Conservation (phyloP, 2,888 invertebrate species). For the Agrotis puta region DNA sequence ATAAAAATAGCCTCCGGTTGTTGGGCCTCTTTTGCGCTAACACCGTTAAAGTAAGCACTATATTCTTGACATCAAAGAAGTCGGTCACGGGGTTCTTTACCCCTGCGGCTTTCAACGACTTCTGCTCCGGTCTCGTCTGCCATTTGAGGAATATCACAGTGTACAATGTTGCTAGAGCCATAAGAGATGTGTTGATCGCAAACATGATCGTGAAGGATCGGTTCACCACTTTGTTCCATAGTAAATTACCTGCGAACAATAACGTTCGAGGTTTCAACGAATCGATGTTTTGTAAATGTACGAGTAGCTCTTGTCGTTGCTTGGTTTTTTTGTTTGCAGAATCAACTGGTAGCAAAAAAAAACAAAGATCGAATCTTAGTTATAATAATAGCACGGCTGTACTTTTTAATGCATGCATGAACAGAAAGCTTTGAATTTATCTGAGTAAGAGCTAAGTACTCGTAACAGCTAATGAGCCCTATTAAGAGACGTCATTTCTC, state of each 20-base stretch:
- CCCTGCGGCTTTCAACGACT: slow-evolving; percentile 90
- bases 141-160: slow-evolving; percentile 92
- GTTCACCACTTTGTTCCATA: slow-evolving; percentile 92
- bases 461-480: too few species aligned
- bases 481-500: too few species aligned
- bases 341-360: too few species aligned
- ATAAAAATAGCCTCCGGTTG: slow-evolving; percentile 92
- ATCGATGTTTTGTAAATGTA: background rate
- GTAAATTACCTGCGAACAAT: slow-evolving; percentile 91
- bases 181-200: slow-evolving; percentile 92
- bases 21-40: slow-evolving; percentile 91
- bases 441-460: too few species aligned
- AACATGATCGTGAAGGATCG: slow-evolving; percentile 94
- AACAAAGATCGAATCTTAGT: too few species aligned
- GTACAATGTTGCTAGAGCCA: slow-evolving; percentile 92
- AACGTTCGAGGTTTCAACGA: slow-evolving; percentile 18
- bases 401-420: too few species aligned
- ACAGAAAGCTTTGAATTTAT: too few species aligned
- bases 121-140: slow-evolving; percentile 93
- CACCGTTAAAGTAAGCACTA: slow-evolving; percentile 92
- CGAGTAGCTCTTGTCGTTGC: background rate
- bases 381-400: too few species aligned
- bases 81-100: slow-evolving; percentile 92
- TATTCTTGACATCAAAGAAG: slow-evolving; percentile 94
- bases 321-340: too few species aligned